Base-by-base conservation (phyloP, 1,140 invertebrate genomes). In the Apocrypta bakeri region DNA sequence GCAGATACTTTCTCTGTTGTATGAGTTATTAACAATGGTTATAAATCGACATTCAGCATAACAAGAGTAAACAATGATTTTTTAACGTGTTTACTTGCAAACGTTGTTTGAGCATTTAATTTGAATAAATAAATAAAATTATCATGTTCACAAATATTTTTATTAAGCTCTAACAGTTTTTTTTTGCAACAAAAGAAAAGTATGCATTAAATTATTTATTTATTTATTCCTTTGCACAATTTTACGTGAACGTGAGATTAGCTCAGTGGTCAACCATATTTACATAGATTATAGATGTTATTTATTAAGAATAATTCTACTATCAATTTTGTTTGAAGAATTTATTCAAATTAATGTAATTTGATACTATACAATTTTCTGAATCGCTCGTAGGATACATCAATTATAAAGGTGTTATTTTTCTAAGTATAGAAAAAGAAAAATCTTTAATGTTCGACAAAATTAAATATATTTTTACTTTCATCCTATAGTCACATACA, bases 381-480 rank as follows among this genome's bases (percentile, higher is more conserved):
- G 12, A 56, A 56, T 56, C 48, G 48, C 21, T 56, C 7, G 9
- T 37, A 0, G 21, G 4, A 56, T 1, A 56, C n/a, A 56, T 56
- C 6, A 3, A n/a, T 56, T 56, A 56, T n/a, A 56, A 56, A 56
- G 48, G 48, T 56, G 48, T 6, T n/a, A 6, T 56, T 27, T 75
- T 75, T 40, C 12, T 40, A 64, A 77, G 9, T 64, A 77, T 7
- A 33, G 77, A 82, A 73, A 75, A 21, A 71, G 21, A 31, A 68
- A 73, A 7, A 42, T 27, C 9, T 63, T 61, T 25, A 25, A 33
- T 24, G 21, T 24, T 40, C 21, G 24, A 82, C 69, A 75, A 81
- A 81, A 64, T 42, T 75, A 40, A 24, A 42, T 82, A 82, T 78
- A 82, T 82, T 76, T 78, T 82, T 82, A 78, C 78, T 83, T 78